Percentiles rank a stretch among this genome's conserved stretches.
These are phyloP conservation scores for Cephalophus harveyi DNA, from an alignment of 2,113 vertebrate species.

Conservation along the genomic window DNA sequence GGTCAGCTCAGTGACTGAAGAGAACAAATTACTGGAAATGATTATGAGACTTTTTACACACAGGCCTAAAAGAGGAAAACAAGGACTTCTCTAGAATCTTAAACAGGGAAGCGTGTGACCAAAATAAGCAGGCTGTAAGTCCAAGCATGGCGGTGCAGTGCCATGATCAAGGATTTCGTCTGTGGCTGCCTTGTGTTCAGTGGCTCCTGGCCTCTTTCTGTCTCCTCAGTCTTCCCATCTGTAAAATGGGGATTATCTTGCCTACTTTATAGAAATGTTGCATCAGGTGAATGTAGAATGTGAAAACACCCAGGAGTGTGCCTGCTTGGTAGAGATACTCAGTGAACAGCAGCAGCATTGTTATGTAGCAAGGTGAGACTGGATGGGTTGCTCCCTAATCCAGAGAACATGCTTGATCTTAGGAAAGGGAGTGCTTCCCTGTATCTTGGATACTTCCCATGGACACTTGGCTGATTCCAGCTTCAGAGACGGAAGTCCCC, in stretches of 20 bases:
- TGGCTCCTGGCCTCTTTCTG: background rate
- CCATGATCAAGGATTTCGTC: background rate
- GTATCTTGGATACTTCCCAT: background rate
- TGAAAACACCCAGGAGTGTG: background rate
- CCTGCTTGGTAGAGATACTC: background rate
- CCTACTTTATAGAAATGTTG: background rate
- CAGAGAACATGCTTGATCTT: background rate
- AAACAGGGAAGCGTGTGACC: background rate
- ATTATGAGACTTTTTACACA: background rate
- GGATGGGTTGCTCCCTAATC: background rate
- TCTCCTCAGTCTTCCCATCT: background rate
- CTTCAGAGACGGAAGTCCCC: background rate
- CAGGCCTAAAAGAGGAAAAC: background rate
- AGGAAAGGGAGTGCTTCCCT: background rate
- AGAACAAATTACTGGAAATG: background rate
- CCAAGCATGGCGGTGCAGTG: background rate
- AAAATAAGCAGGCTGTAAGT: background rate
- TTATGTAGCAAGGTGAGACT: background rate
- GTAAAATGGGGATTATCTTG: background rate
- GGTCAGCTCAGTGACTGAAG: background rate
- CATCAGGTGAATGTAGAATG: background rate
- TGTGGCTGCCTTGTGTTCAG: background rate
- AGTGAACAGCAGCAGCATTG: background rate
- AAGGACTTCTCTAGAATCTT: background rate
- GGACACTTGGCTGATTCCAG: background rate